phyloP scores from a whole-genome alignment of 2,888 invertebrate genomes.

The Enoplolaimus lenunculus region DNA sequence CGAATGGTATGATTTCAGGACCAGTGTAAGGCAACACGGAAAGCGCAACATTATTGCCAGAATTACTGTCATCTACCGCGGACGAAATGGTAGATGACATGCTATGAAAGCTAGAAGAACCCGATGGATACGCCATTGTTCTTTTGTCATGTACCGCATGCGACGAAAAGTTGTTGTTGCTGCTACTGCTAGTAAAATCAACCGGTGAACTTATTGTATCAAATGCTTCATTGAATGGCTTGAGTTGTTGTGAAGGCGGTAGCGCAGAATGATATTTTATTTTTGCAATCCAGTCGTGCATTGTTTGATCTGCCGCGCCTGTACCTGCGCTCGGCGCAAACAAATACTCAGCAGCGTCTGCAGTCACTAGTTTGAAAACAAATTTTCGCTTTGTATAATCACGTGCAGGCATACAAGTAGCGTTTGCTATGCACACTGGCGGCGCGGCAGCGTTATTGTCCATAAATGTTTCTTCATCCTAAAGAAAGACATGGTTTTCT shows the following conservation, averaged over 20 bases:
- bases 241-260: conserved; percentile 71
- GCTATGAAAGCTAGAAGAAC: too few relatives aligned
- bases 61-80: too few relatives aligned
- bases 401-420: conserved; percentile 66
- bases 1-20: too few relatives aligned
- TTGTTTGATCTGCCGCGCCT: conserved; percentile 44
- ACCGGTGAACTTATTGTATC: too few relatives aligned
- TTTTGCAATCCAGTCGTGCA: conserved; percentile 49
- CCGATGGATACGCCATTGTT: too few relatives aligned
- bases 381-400: conserved; percentile 90
- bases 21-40: too few relatives aligned
- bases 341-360: conserved; percentile 81
- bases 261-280: conserved; percentile 79
- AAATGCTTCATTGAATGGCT: conserved; percentile 67
- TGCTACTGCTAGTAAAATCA: too few relatives aligned
- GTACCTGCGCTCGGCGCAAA: conserved; percentile 63
- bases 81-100: too few relatives aligned
- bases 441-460: conserved; percentile 53
- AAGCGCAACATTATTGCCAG: too few relatives aligned
- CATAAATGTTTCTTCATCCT: conserved; percentile 67
- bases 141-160: too few relatives aligned
- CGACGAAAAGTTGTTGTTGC: too few relatives aligned
- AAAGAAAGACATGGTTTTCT: too few relatives aligned
- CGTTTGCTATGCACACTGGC: conserved; percentile 50
- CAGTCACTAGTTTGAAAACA: conserved; percentile 58